Conservation (phyloP, 1,140 invertebrate species). For the Diachasmimorpha longicaudata region DNA sequence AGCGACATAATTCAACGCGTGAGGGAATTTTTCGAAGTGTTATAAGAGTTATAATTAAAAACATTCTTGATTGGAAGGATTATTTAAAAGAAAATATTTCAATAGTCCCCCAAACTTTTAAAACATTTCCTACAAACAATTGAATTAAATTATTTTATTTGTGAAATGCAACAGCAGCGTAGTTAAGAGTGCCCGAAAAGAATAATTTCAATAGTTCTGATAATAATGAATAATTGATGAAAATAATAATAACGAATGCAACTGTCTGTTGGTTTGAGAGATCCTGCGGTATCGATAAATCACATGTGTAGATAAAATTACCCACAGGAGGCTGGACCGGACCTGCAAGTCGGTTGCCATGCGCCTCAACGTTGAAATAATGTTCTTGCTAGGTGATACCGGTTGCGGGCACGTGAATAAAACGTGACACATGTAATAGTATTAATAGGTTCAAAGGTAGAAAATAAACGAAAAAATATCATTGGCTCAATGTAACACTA, state of each 20-base stretch:
- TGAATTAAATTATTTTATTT: too few species aligned
- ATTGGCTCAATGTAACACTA: slow-evolving; percentile 46
- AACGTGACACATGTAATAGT: neutral
- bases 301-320: neutral
- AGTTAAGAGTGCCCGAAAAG: too few species aligned
- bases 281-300: slow-evolving; percentile 2
- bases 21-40: too few species aligned
- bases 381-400: neutral
- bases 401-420: neutral
- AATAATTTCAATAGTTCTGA: too few species aligned
- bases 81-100: too few species aligned
- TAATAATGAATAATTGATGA: neutral
- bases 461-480: neutral
- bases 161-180: too few species aligned
- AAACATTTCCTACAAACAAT: too few species aligned
- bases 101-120: too few species aligned
- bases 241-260: neutral
- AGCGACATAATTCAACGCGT: too few species aligned
- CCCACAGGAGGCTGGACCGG: neutral
- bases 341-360: neutral
- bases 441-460: neutral
- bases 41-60: too few species aligned
- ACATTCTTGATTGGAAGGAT: too few species aligned
- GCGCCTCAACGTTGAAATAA: neutral
- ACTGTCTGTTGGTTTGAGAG: neutral